Evolutionary conservation across 2,888 invertebrate genomes (phyloP), one percentile per base, ranked within the genome.

Genomic region (Rugalucina vietnamica): DNA sequence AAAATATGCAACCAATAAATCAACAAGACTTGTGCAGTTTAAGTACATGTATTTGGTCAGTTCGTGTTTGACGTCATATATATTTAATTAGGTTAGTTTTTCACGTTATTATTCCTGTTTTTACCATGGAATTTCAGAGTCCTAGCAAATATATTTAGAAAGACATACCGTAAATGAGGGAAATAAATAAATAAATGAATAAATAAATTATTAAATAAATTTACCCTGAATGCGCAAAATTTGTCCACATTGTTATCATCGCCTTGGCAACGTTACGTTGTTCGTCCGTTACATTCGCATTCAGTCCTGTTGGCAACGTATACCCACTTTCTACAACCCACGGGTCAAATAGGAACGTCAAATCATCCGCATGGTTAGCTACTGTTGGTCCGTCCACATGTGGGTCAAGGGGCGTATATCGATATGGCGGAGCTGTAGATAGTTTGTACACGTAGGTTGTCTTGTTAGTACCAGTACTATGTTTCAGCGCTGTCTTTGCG

Each of bases 151-250:
- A 12, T 43, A 8, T 8, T 43, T 43, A 12, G 8, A 43, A 8
- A 18, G 43, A 8, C 10, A 43, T 18, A 18, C 43, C 10, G 8
- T 18, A 43, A 8, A 18, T 43, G 8, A 43, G 10, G 18, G 18
- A 43, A 43, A 18, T 43, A 43, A 18, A 43, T 43, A 18, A 8
- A 43, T 43, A 12, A 43, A 18, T 12, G 43, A 12, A 18, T 43
- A 8, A 43, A 12, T 43, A 12, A 43, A 43, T 12, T 18, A 43
- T 43, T 24, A 76, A 43, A 70, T 8, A 4, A 5, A n/a, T 71
- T 72, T 24, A 81, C 81, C 81, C 81, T 36, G 72, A 57, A 27
- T 81, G 76, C 1, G 81, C 81, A 72, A 81, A 81, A 12, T 76
- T 18, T 32, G 81, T 76, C 81, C 81, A 81, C 27, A 54, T 57